Evolutionary conservation across 2,113 vertebrate species (phyloP), one percentile per base, ranked within the genome.

Genomic region (Nanorana parkeri): DNA sequence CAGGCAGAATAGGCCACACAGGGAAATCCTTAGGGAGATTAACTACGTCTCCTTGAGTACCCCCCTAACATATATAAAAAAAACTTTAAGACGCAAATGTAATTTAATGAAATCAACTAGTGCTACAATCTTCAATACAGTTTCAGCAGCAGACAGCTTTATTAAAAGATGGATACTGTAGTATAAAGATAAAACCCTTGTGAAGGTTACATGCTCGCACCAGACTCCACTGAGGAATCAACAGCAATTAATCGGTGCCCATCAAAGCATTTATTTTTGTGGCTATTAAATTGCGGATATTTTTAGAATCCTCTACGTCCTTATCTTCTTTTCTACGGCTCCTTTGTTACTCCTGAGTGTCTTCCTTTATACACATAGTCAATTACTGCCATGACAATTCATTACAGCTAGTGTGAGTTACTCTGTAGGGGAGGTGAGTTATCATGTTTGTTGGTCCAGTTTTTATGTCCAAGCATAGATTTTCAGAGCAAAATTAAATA

Each of bases 201-300:
- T 67, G 26, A 66, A 78, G 41, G 76, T 41, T 66, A 54, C 55
- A 13, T 51, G 26, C 47, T 67, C 2, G 20, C 20, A n/a, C 51
- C 19, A 56, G 76, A 67, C 76, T 78, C 76, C 76, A 17, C 76
- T 15, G 76, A 66, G 76, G 51, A 78, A 67, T 78, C 76, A 78
- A 56, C 63, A 67, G 63, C 63, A 78, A 65, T 52, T 78, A 66
- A 78, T 32, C 67, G 63, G 21, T 65, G 47, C 63, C 76, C 76
- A 66, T 63, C 60, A 77, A 77, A 78, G 63, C 76, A 77, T 78
- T 78, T 78, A 78, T 78, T 78, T n/a, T 67, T 78, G 63, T 32
- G 47, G 24, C 76, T 29, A 67, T 78, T 78, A 56, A 78, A 67
- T 67, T 64, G 36, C 54, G 47, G 76, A 78, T 78, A 78, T 78